Conservation (phyloP, 2,888 invertebrate species). For the Zonitis immaculata region DNA sequence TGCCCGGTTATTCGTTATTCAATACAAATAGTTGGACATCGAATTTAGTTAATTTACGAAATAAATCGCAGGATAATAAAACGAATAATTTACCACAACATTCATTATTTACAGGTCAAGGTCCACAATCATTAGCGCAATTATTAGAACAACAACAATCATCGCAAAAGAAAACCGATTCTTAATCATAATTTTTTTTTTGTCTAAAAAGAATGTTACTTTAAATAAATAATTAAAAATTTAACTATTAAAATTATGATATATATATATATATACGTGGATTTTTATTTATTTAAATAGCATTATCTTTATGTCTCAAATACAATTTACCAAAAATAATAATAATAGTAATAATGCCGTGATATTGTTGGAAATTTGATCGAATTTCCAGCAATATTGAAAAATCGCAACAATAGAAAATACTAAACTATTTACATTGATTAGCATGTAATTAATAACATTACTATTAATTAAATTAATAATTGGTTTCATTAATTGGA, state of each 20-base stretch:
- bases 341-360: no score
- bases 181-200: conserved; percentile 9
- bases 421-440: neutral
- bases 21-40: conserved; percentile 47
- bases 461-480: neutral
- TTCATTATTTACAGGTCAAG: conserved; percentile 66
- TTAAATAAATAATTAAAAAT: neutral
- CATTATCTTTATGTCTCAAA: no score
- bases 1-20: conserved; percentile 46
- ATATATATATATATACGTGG: no score
- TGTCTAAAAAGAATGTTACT: neutral
- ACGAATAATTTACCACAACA: conserved; percentile 45
- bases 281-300: no score
- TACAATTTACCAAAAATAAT: neutral
- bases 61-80: conserved; percentile 24
- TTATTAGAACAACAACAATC: conserved; percentile 74
- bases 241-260: no score
- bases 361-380: neutral
- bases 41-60: conserved; percentile 37
- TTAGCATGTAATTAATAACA: neutral
- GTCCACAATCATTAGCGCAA: conserved; percentile 73
- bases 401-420: neutral
- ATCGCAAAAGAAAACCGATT: conserved; percentile 38
- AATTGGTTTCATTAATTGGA: neutral
- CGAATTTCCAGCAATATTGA: neutral